Evolutionary conservation across 2,797 vertebrate species (phyloP), one percentile per base, ranked within the genome.

Genomic region (Anguilla obscura): DNA sequence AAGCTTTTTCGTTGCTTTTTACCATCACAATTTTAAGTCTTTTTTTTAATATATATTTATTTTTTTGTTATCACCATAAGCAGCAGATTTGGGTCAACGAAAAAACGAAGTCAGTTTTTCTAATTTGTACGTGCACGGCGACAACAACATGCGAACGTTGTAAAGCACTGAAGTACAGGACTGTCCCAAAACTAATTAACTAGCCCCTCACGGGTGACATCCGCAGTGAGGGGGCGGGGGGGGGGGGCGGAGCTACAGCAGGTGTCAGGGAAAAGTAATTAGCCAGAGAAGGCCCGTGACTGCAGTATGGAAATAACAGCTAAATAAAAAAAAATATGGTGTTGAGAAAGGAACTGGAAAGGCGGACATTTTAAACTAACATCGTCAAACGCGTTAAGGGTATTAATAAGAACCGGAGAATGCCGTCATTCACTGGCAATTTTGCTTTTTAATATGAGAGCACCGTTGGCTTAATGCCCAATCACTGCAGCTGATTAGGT

Each of bases 141-240:
- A 56, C 10, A 90, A 92, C 91, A 93, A 90, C 91, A 93, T 91
- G 86, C 89, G 82, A 90, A 89, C 87, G 91, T 93, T 90, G 88
- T 92, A 92, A 93, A 92, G 94, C 94, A 82, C 90, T 92, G 92
- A 92, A 93, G 95, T 94, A 94, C 90, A 91, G 94, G 95, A 95
- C 95, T 95, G 94, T 92, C 92, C 90, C 74, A 87, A 94, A 95
- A 93, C 92, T 92, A 95, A 95, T 96, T 95, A 95, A 93, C 93
- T 90, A 92, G 93, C 89, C 87, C 94, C 91, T 94, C 93, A 94
- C 95, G 93, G 93, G 93, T 92, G 92, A 91, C 88, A 88, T 87
- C 87, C 91, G 91, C 93, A 91, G 89, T 83, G 87, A 85, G 3
- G 3, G 40, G 40, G 40, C 88, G 87, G 2, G 2, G 86, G 86